Evolutionary conservation across 2,797 vertebrate genomes (phyloP).

Genomic region (Adrianichthys oophorus): DNA sequence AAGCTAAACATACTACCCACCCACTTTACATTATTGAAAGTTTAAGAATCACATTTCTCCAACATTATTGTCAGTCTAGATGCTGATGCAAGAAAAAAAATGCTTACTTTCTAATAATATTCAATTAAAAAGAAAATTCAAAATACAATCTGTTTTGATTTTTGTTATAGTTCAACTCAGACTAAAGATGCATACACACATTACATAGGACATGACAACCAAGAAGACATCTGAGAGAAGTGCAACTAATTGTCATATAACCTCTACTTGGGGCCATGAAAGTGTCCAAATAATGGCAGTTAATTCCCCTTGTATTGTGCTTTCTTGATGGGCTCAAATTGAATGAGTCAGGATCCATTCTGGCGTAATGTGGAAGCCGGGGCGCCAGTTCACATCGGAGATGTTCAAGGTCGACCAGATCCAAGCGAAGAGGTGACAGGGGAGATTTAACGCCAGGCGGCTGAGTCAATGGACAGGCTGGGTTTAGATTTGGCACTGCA

Average conservation of each 20-base stretch:
- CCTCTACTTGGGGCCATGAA: constrained; percentile 51
- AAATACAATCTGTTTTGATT: too few species aligned
- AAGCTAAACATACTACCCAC: too few species aligned
- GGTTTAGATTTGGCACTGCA: constrained; percentile 42
- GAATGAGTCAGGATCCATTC: constrained; percentile 71
- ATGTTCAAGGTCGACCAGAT: constrained; percentile 60
- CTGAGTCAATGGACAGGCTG: constrained; percentile 56
- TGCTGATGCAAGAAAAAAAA: too few species aligned
- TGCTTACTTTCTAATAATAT: too few species aligned
- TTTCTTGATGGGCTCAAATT: constrained; percentile 63
- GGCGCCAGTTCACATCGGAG: constrained; percentile 61
- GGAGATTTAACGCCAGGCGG: constrained; percentile 64
- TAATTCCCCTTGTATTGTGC: constrained; percentile 71
- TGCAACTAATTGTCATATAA: constrained; percentile 57
- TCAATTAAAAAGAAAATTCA: too few species aligned
- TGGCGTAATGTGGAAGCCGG: constrained; percentile 67
- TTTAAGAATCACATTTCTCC: too few species aligned
- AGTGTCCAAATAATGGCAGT: constrained; percentile 66
- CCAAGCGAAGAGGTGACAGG: constrained; percentile 54
- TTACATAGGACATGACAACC: constrained; percentile 1
- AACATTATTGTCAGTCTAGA: too few species aligned
- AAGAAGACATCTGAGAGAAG: constrained; percentile 44
- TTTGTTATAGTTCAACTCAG: background rate
- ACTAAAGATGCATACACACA: background rate
- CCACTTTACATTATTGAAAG: too few species aligned